These are phyloP conservation scores for Cyclophora punctaria DNA, from an alignment of 2,888 invertebrate species.

Conservation along the genomic window DNA sequence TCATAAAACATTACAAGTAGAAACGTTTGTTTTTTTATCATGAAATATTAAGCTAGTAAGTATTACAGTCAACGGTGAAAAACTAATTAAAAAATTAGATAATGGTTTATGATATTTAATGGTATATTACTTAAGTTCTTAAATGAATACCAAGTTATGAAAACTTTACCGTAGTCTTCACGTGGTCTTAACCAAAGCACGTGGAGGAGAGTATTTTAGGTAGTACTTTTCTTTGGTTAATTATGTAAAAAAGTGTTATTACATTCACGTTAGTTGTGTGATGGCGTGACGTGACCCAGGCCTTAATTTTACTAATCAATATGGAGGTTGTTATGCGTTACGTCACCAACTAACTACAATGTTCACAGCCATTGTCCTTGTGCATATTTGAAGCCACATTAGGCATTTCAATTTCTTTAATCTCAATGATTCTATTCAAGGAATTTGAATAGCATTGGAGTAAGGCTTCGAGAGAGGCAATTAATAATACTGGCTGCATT, in stretches of 20 bases:
- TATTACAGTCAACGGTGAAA: too few relatives aligned
- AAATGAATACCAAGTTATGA: too few relatives aligned
- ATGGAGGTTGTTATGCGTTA: conserved; percentile 52
- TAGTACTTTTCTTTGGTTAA: conserved; percentile 15
- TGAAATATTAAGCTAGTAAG: too few relatives aligned
- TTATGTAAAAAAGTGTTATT: conserved; percentile 1
- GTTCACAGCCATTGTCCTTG: conserved; percentile 49
- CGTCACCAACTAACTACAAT: conserved; percentile 35
- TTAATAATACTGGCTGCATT: too few relatives aligned
- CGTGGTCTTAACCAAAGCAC: background rate
- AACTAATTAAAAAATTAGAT: too few relatives aligned
- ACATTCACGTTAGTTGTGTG: conserved; percentile 18
- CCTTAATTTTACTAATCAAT: conserved; percentile 59
- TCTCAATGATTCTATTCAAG: conserved; percentile 15
- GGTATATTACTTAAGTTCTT: too few relatives aligned
- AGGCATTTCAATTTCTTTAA: conserved; percentile 18
- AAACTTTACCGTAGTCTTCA: too few relatives aligned
- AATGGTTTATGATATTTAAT: too few relatives aligned
- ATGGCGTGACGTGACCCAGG: conserved; percentile 65
- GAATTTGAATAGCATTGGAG: conserved; percentile 2
- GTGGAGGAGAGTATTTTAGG: background rate
- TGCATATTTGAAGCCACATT: conserved; percentile 15
- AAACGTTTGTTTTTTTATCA: too few relatives aligned
- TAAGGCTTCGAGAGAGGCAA: too few relatives aligned
- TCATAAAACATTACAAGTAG: too few relatives aligned